Evolutionary conservation across 1,140 invertebrate genomes (phyloP).

Genomic region (Trachymyrmex septentrionalis): DNA sequence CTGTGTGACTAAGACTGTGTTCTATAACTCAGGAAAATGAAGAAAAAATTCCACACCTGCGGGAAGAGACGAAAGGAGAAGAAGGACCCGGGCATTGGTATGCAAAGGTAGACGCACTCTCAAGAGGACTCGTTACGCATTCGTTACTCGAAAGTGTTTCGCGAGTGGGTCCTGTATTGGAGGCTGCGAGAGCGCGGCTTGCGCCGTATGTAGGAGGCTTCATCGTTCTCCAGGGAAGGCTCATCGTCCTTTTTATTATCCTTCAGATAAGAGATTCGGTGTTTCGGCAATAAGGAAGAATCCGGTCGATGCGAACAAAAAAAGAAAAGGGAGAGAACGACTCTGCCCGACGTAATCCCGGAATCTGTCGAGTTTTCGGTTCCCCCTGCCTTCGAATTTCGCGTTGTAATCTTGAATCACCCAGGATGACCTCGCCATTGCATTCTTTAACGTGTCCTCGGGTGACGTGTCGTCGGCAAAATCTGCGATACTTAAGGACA

Average conservation of each 20-base stretch:
- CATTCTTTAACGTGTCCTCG: conserved; percentile 26
- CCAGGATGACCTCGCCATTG: conserved; percentile 61
- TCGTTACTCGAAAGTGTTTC: conserved; percentile 68
- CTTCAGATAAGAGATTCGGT: conserved; percentile 46
- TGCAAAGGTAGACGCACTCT: conserved; percentile 67
- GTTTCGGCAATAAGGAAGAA: conserved; percentile 73
- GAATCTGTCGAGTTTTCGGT: conserved; percentile 55
- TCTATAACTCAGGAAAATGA: background rate
- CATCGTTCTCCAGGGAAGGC: conserved; percentile 13
- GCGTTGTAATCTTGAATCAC: conserved; percentile 62
- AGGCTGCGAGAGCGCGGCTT: conserved; percentile 47
- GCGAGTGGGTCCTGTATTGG: conserved; percentile 29
- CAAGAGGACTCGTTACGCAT: conserved; percentile 59
- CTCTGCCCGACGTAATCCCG: conserved; percentile 71
- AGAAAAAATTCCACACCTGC: conserved; percentile 51
- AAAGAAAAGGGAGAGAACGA: conserved; percentile 20
- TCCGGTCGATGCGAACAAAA: conserved; percentile 32
- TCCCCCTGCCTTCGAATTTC: conserved; percentile 15
- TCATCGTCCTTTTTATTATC: conserved; percentile 77
- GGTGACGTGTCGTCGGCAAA: conserved; percentile 2
- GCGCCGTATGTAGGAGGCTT: conserved; percentile 22
- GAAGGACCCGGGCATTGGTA: conserved; percentile 31
- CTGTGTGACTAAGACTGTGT: background rate
- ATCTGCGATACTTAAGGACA: conserved; percentile 18
- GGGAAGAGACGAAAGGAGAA: background rate